A percentile compares a stretch with the other conserved stretches of the same genome.
Evolutionary conservation across 2,888 invertebrate species (phyloP).

Genomic region (Andrena flavipes): DNA sequence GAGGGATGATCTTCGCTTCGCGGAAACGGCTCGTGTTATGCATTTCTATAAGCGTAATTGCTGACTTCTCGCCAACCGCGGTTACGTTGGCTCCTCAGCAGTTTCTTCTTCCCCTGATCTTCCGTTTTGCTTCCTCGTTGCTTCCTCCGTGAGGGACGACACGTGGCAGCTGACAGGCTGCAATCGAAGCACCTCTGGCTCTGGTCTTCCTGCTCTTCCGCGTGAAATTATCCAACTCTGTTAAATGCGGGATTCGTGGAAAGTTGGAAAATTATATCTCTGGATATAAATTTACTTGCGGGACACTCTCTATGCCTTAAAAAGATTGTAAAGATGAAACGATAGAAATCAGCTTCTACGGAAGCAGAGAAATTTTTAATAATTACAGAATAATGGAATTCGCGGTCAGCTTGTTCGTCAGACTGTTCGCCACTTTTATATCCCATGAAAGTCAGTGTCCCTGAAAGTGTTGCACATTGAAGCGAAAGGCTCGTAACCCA

Average conservation of each 20-base stretch:
- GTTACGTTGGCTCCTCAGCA: constrained; percentile 10
- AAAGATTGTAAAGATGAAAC: no score
- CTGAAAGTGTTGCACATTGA: constrained; percentile 20
- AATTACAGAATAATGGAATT: background rate
- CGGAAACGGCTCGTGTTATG: background rate
- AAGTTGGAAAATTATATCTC: no score
- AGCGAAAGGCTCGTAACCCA: constrained; percentile 21
- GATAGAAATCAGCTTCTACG: no score
- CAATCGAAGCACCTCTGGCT: no score
- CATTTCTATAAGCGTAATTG: constrained; percentile 23
- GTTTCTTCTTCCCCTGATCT: background rate
- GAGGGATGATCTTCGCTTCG: no score
- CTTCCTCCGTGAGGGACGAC: background rate
- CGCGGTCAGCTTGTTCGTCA: background rate
- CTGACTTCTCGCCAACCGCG: constrained; percentile 25
- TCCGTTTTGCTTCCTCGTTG: constrained; percentile 13
- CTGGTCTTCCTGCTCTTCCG: no score
- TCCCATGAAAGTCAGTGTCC: constrained; percentile 13
- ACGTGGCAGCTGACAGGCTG: background rate
- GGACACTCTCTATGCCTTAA: no score
- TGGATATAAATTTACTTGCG: no score
- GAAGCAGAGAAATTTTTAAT: background rate
- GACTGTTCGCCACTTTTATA: background rate
- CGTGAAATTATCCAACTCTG: no score
- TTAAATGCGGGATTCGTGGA: no score